These are phyloP conservation scores for Cryptophagus acutangulus DNA, from an alignment of 2,888 invertebrate species.

Conservation along the genomic window DNA sequence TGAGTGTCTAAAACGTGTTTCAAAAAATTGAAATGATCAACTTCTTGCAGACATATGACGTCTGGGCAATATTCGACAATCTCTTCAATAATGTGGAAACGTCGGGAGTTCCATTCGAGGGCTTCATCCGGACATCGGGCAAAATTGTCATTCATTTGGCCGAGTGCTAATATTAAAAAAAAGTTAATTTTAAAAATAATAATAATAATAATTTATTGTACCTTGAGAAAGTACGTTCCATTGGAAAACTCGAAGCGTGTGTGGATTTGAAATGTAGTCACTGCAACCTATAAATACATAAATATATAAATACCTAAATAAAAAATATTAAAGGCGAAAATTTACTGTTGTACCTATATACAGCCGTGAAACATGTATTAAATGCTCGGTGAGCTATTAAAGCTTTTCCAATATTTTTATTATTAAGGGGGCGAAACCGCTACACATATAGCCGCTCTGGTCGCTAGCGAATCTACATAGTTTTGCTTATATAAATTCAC, in stretches of 20 bases:
- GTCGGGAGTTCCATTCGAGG: slow-evolving; percentile 62
- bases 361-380: too few relatives aligned
- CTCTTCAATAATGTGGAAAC: slow-evolving; percentile 66
- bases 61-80: slow-evolving; percentile 64
- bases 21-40: slow-evolving; percentile 69
- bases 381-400: too few relatives aligned
- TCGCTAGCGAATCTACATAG: too few relatives aligned
- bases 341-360: too few relatives aligned
- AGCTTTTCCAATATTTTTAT: too few relatives aligned
- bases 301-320: slow-evolving; percentile 2
- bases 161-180: slow-evolving; percentile 54
- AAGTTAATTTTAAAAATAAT: slow-evolving; percentile 2
- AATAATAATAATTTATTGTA: slow-evolving; percentile 35
- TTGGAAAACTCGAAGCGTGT: slow-evolving; percentile 58
- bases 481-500: too few relatives aligned
- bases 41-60: slow-evolving; percentile 69
- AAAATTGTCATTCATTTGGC: slow-evolving; percentile 67
- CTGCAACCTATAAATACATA: slow-evolving; percentile 45
- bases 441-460: too few relatives aligned
- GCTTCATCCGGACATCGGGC: slow-evolving; percentile 66
- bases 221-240: slow-evolving; percentile 72
- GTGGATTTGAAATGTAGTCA: slow-evolving; percentile 47
- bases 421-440: too few relatives aligned
- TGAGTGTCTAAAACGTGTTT: slow-evolving; percentile 57
- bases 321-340: too few relatives aligned